Evolutionary conservation across 2,113 vertebrate genomes (phyloP), one percentile per base, ranked within the genome.

Genomic region (Urocitellus parryii): DNA sequence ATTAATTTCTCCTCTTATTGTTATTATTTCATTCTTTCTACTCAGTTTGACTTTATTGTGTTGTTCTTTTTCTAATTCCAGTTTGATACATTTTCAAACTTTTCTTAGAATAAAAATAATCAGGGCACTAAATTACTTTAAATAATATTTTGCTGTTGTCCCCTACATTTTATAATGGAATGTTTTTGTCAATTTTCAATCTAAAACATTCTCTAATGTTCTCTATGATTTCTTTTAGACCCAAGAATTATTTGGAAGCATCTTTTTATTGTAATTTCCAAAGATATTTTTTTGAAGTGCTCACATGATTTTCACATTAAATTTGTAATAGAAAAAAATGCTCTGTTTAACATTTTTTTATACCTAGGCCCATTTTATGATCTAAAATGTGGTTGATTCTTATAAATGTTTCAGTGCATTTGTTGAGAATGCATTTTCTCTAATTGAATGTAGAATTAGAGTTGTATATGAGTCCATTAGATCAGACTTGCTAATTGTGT

Each of bases 31-130:
- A 74, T 81, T 82, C 7, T 86, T 95, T 16, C 9, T 95, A 48
- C 27, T 86, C 67, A 39, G 5, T 42, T 53, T 80, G 4, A 88
- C 5, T 63, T 63, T 74, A 80, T 70, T 70, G 34, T 80, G 37
- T 27, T 93, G 10, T 73, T 92, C 11, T 80, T 89, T 90, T 81
- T 45, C 24, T 82, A 90, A 88, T 27, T 82, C 16, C 56, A 76
- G 4, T 85, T 91, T 53, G 12, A 81, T 72, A 77, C 58, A 32
- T 93, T 89, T 94, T 95, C 8, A 91, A 88, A 67, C 10, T 74
- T 45, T 95, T 58, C 24, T 90, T 73, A 42, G 34, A 80, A 65
- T 61, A 80, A 13, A 70, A 77, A 58, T 51, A 82, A 86, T 73
- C n/a, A 90, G 0, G 7, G 14, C 32, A 53, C 83, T 90, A 90